Evolutionary conservation across 1,140 invertebrate genomes (phyloP), one percentile per base, ranked within the genome.

Genomic region (Bursaphelenchus mucronatus): DNA sequence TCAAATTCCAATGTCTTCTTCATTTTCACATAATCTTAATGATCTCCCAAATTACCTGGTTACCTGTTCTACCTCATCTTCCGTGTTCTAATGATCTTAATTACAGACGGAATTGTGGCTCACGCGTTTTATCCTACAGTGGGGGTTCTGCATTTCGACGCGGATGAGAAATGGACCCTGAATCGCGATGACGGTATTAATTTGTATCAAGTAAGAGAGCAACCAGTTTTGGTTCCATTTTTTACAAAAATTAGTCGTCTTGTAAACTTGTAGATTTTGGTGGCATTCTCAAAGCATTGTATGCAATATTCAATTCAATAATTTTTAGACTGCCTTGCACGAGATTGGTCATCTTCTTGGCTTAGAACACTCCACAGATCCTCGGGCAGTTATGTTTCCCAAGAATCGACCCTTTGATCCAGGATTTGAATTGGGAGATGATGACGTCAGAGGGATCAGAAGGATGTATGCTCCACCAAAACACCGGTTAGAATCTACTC

Each of bases 291-390:
- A 30, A 64, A 19, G 17, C 13, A 66, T 21, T 13, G 11, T 1
- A 72, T 30, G 13, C 19, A 64, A 21, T n/a, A 15, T 39, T 54
- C 6, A 64, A 40, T 43, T 17, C 17, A 17, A 61, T 66, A 47
- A 46, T 11, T 58, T 76, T 53, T 41, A 79, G 61, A 79, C 76
- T 21, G 73, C 76, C 7, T 64, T 76, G 10, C 78, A 80, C 46
- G 78, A 80, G 64, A 75, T 80, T 61, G 78, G 78, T 21, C 78
- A 80, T 66, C 54, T 80, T n/a, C 54, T 80, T 8, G 78, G 78
- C 11, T 50, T 80, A 15, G 77, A 78, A 53, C 77, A 80, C 63
- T 81, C 79, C 41, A 67, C 62, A 13, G 76, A 78, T 50, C 17
- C 43, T 8, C 45, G 77, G 45, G 77, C 76, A 41, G 77, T 74